Percentiles rank a stretch among this genome's conserved stretches.
These are phyloP conservation scores for Xenopus petersii DNA, from an alignment of 2,797 vertebrate species.

Conservation along the genomic window DNA sequence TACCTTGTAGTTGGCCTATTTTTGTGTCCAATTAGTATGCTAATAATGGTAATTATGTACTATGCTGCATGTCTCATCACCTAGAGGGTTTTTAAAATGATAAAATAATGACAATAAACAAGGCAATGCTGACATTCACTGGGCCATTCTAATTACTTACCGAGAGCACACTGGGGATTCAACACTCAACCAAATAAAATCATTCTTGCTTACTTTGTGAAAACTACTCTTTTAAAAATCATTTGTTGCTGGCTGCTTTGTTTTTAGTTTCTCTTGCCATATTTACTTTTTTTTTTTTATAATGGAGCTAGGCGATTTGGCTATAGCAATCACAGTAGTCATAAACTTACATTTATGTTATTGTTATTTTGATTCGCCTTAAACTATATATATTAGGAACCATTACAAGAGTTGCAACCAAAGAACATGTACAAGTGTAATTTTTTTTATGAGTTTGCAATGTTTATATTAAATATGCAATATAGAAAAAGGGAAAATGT, in stretches of 20 bases:
- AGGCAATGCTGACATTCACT: constrained; percentile 82
- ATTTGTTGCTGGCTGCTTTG: constrained; percentile 66
- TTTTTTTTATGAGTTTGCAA: no score
- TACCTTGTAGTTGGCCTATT: constrained; percentile 84
- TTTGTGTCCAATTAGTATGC: constrained; percentile 88
- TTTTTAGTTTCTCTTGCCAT: constrained; percentile 11
- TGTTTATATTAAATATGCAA: no score
- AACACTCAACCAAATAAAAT: constrained; percentile 71
- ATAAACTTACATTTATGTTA: no score
- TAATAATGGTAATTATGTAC: constrained; percentile 88
- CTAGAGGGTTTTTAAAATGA: constrained; percentile 88
- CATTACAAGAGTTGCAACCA: no score
- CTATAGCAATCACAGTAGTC: no score
- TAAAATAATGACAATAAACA: constrained; percentile 91
- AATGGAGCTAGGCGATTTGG: no score
- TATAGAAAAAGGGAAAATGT: no score
- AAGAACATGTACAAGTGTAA: no score
- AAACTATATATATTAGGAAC: no score
- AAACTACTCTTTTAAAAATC: constrained; percentile 70
- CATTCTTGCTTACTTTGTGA: constrained; percentile 74
- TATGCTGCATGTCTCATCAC: constrained; percentile 83
- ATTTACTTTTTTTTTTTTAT: no score
- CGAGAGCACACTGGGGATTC: constrained; percentile 77
- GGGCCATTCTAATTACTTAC: constrained; percentile 83
- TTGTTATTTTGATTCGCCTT: no score